A percentile compares a stretch with the other conserved stretches of the same genome.
Conservation (phyloP, 2,888 invertebrate genomes). For the Dryocosmus kuriphilus region DNA sequence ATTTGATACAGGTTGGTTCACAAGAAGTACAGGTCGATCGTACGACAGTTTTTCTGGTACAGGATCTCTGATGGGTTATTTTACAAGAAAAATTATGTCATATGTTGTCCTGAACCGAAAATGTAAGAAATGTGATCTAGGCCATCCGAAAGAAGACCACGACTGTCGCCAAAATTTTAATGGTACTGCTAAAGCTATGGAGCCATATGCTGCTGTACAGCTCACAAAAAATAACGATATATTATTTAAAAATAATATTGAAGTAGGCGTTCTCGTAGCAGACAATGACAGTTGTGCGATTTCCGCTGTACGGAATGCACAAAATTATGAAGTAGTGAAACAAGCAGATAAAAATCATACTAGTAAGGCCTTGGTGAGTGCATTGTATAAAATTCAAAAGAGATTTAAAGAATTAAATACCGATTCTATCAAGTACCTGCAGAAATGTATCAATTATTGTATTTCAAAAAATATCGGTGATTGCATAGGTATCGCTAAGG, state of each 20-base stretch:
- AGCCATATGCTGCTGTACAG: conserved; percentile 42
- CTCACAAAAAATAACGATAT: conserved; percentile 46
- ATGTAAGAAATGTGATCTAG: not conserved
- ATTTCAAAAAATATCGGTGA: not conserved
- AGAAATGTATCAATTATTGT: conserved; percentile 47
- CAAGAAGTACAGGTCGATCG: conserved; percentile 7
- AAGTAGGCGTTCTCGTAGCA: too few relatives aligned
- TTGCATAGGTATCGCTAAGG: conserved; percentile 22
- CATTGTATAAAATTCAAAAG: too few relatives aligned
- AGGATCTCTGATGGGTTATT: conserved; percentile 53
- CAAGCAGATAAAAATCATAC: too few relatives aligned
- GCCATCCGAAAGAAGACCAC: not conserved
- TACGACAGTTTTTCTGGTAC: conserved; percentile 33
- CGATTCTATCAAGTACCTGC: conserved; percentile 43
- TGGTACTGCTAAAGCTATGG: not conserved
- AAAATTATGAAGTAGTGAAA: conserved; percentile 3
- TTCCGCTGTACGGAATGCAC: not conserved
- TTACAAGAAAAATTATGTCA: conserved; percentile 56
- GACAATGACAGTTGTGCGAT: not conserved
- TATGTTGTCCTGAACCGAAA: not conserved
- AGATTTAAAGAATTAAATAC: conserved; percentile 17
- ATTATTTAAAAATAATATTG: not conserved
- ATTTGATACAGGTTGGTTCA: conserved; percentile 35
- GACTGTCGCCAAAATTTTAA: not conserved
- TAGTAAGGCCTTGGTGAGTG: too few relatives aligned